phyloP scores from a whole-genome alignment of 2,797 vertebrate genomes.

The Rhynchotus rufescens region DNA sequence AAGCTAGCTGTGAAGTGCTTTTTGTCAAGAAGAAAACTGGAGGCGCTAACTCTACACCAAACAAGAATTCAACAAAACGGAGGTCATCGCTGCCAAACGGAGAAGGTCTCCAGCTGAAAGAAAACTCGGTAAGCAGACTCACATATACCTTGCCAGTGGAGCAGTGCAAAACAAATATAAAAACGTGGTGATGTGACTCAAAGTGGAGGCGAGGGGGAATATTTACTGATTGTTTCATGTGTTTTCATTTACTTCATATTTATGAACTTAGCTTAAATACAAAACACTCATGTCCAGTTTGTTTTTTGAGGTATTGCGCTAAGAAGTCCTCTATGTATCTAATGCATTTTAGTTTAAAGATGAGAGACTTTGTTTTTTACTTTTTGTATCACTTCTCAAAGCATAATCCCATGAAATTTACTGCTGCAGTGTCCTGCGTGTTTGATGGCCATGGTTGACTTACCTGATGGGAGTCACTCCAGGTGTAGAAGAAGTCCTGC shows the following conservation, averaged over 20 bases:
- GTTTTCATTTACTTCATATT: neutral
- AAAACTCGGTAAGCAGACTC: constrained; percentile 83
- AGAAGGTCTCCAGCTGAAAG: constrained; percentile 87
- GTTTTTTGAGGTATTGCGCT: neutral
- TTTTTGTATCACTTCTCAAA: neutral
- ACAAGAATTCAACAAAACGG: constrained; percentile 84
- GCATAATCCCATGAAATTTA: neutral
- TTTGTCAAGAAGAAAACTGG: constrained; percentile 89
- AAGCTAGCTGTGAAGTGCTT: constrained; percentile 96
- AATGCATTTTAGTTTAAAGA: neutral
- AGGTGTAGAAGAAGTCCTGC: neutral
- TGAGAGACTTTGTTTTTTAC: neutral
- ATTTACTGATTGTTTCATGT: neutral
- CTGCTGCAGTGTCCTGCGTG: neutral
- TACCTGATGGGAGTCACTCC: neutral
- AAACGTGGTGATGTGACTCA: neutral
- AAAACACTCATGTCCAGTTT: neutral
- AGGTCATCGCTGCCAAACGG: constrained; percentile 94
- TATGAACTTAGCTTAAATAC: neutral
- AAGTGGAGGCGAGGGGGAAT: too few relatives aligned
- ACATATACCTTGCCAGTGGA: neutral
- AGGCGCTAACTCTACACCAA: constrained; percentile 81
- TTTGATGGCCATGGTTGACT: neutral
- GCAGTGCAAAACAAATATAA: neutral
- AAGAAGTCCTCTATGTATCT: neutral